These are phyloP conservation scores for Dryoscopus gambensis DNA, from an alignment of 2,113 vertebrate species.

Conservation along the genomic window DNA sequence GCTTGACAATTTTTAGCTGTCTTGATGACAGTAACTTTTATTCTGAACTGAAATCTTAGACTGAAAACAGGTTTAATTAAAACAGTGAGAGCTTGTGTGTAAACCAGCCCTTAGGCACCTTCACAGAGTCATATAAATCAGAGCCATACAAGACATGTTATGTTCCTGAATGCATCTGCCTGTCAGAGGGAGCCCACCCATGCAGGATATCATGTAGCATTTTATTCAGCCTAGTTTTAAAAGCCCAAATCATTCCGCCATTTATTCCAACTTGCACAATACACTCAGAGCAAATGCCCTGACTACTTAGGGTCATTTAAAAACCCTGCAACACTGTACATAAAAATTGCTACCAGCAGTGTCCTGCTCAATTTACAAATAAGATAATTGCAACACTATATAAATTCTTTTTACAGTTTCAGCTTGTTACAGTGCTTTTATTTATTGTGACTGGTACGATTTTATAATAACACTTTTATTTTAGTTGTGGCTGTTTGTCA, in stretches of 20 bases:
- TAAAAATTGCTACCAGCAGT: conserved; percentile 4
- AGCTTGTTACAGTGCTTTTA: not conserved
- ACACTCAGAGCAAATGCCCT: conserved; percentile 23
- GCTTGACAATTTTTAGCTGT: conserved; percentile 7
- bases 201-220: conserved; percentile 16
- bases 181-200: conserved; percentile 53
- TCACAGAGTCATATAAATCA: conserved; percentile 37
- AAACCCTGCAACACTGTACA: not conserved
- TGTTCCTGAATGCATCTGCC: conserved; percentile 50
- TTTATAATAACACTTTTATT: not conserved
- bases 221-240: conserved; percentile 47
- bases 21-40: conserved; percentile 27
- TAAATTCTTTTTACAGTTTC: conserved; percentile 13
- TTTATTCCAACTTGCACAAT: conserved; percentile 34
- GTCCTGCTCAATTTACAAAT: conserved; percentile 23
- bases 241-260: conserved; percentile 52
- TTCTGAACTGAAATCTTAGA: conserved; percentile 7
- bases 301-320: conserved; percentile 39
- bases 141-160: not conserved
- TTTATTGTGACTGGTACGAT: not conserved
- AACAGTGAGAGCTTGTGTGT: conserved; percentile 43
- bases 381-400: not conserved
- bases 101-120: conserved; percentile 56
- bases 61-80: conserved; percentile 64
- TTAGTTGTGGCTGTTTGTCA: not conserved